Conservation (phyloP, 2,113 vertebrate species). For the Carettochelys insculpta region DNA sequence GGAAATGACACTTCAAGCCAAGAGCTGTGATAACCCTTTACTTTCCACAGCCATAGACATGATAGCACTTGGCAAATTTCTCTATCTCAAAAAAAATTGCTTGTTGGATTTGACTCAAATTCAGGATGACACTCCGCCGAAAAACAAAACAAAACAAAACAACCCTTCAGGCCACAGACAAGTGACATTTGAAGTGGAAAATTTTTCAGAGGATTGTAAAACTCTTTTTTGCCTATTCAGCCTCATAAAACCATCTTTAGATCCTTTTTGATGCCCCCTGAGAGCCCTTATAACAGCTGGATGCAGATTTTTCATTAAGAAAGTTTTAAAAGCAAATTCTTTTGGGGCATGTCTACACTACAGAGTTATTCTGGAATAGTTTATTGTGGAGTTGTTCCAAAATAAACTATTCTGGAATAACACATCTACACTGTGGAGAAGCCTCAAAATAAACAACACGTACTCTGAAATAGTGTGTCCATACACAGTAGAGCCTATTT, state of each 20-base stretch:
- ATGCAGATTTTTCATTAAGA: background rate
- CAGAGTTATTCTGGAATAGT: too few species aligned
- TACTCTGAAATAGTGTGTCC: too few species aligned
- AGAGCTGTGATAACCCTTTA: too few species aligned
- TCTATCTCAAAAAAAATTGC: background rate
- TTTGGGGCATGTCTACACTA: too few species aligned
- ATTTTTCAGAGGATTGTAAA: fast-evolving
- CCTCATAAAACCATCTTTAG: background rate
- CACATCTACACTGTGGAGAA: too few species aligned
- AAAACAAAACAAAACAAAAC: too few species aligned
- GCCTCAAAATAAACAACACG: too few species aligned
- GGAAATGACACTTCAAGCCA: too few species aligned
- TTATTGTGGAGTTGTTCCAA: too few species aligned
- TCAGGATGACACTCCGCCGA: background rate
- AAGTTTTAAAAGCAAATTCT: background rate
- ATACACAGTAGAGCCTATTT: too few species aligned
- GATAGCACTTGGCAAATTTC: background rate
- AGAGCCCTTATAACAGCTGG: background rate
- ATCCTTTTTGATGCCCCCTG: background rate
- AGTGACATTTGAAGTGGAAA: background rate
- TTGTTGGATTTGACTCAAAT: background rate
- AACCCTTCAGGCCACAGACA: background rate
- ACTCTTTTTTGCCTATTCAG: fast-evolving
- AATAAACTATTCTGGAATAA: too few species aligned
- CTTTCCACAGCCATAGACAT: too few species aligned